Evolutionary conservation across 2,888 invertebrate genomes (phyloP).

Genomic region (Mesopsocus fuscifrons): DNA sequence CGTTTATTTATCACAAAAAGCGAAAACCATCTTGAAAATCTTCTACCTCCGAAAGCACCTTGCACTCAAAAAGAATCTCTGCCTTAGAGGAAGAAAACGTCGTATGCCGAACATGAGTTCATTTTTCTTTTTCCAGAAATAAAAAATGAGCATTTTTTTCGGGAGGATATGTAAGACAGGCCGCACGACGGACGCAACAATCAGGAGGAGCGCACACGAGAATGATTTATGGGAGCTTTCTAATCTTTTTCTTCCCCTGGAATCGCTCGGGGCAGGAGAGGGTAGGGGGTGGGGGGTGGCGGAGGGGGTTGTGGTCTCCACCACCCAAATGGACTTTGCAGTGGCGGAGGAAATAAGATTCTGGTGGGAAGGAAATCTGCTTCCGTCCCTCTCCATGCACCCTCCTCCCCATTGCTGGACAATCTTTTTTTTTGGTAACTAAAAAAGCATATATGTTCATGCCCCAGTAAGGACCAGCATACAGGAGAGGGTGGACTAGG

Average conservation of each 20-base stretch:
- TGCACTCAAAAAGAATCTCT: neutral
- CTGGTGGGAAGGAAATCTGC: neutral
- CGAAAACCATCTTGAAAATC: too few species aligned
- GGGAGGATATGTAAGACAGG: constrained; percentile 4
- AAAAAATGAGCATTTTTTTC: constrained; percentile 9
- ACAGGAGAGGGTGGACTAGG: too few species aligned
- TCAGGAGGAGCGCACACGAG: constrained; percentile 7
- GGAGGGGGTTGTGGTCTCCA: constrained; percentile 1
- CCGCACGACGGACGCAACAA: constrained; percentile 9
- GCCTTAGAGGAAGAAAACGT: neutral
- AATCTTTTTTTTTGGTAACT: too few species aligned
- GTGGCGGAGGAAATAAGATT: neutral
- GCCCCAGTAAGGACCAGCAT: too few species aligned
- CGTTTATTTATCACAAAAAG: too few species aligned
- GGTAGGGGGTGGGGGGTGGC: neutral
- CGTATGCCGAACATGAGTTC: constrained; percentile 1
- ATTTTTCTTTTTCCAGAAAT: constrained; percentile 8
- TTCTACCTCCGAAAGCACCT: neutral
- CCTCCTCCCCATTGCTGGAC: too few species aligned
- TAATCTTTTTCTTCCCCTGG: constrained; percentile 9
- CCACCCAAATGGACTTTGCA: neutral
- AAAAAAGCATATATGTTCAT: too few species aligned
- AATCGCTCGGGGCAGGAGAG: constrained; percentile 1
- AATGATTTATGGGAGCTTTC: constrained; percentile 8
- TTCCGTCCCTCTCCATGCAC: too few species aligned